A percentile compares a stretch with the other conserved stretches of the same genome.
phyloP scores from a whole-genome alignment of 2,888 invertebrate species.

The Callyntrura sp. region DNA sequence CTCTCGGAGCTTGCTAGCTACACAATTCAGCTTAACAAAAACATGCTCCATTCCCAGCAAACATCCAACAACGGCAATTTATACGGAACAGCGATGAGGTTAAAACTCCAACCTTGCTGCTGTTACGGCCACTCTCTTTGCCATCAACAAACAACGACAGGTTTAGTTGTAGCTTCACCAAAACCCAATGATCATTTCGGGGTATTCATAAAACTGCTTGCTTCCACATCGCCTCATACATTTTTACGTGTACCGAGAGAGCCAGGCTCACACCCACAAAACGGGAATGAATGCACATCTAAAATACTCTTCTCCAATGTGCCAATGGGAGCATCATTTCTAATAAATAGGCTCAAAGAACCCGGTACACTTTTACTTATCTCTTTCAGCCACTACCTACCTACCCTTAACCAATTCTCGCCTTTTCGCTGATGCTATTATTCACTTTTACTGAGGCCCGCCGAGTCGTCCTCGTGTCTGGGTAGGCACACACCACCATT shows the following conservation, averaged over 20 bases:
- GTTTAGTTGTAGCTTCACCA: too few species aligned
- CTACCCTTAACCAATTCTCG: slow-evolving; percentile 19
- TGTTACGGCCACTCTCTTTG: slow-evolving; percentile 2
- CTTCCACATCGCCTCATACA: slow-evolving; percentile 61
- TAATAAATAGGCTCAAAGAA: slow-evolving; percentile 19
- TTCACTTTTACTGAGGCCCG: slow-evolving; percentile 20
- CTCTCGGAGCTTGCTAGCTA: too few species aligned
- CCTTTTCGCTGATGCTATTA: background rate
- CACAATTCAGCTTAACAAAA: slow-evolving; percentile 1
- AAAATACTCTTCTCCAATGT: background rate
- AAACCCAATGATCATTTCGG: slow-evolving; percentile 55
- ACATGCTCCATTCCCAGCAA: background rate
- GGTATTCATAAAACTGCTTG: slow-evolving; percentile 43
- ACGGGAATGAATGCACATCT: slow-evolving; percentile 27
- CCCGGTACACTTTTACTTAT: background rate
- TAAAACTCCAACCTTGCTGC: slow-evolving; percentile 28
- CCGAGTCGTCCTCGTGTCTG: background rate
- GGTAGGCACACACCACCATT: too few species aligned
- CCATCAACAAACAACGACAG: slow-evolving; percentile 5
- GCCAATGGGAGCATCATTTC: slow-evolving; percentile 29
- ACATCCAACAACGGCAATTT: slow-evolving; percentile 35
- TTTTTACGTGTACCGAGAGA: slow-evolving; percentile 25
- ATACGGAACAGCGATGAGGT: background rate
- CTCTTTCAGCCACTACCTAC: background rate
- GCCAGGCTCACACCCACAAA: background rate